These are phyloP conservation scores for Emys orbicularis DNA, from an alignment of 2,797 vertebrate species.

Conservation along the genomic window DNA sequence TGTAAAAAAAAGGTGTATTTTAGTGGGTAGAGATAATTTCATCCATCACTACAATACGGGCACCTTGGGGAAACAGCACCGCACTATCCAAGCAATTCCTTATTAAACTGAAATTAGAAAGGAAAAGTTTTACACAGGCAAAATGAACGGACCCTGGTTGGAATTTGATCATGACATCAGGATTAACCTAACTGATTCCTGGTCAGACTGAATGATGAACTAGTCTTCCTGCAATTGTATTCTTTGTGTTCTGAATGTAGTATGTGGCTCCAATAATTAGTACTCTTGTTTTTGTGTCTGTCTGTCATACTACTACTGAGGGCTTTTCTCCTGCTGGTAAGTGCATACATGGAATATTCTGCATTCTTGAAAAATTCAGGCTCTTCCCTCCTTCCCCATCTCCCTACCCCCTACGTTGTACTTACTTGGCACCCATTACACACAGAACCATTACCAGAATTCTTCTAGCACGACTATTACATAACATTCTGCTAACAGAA, in stretches of 20 bases:
- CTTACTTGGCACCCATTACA: not conserved
- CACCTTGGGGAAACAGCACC: not conserved
- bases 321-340: conserved; percentile 3
- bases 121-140: not conserved
- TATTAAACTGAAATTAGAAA: not conserved
- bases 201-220: not conserved
- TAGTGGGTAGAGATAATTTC: not conserved
- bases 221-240: not conserved
- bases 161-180: not conserved
- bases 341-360: not conserved
- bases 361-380: not conserved
- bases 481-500: not conserved
- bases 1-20: too few relatives aligned
- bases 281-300: not conserved
- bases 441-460: not conserved
- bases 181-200: not conserved
- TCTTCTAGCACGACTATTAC: not conserved
- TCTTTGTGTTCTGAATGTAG: not conserved
- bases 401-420: not conserved
- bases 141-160: not conserved
- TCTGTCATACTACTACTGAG: not conserved
- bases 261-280: not conserved
- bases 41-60: not conserved
- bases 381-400: not conserved
- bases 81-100: not conserved